Evolutionary conservation across 53 echinoderm and acorn worm species (phyloP).

Genomic region (Apostichopus leukothele): DNA sequence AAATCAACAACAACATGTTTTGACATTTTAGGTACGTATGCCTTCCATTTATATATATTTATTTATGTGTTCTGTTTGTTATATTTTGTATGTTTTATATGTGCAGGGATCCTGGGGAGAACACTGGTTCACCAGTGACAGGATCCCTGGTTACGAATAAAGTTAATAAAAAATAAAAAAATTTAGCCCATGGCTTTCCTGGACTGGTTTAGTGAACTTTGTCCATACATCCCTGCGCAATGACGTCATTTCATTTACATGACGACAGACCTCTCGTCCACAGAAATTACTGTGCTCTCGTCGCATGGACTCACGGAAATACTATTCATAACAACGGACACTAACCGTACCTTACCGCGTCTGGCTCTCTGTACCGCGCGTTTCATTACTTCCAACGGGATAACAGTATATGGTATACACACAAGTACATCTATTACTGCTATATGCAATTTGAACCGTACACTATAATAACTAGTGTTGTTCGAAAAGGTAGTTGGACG

Average conservation of each 20-base stretch:
- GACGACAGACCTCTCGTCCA: neutral
- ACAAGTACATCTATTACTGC: neutral
- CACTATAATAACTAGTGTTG: neutral
- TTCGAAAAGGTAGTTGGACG: neutral
- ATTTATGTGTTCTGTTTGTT: no score
- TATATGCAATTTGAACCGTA: neutral
- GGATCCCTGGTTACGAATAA: no score
- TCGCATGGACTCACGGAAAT: constrained; percentile 4
- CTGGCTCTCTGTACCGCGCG: neutral
- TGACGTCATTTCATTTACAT: constrained; percentile 15
- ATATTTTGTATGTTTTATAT: no score
- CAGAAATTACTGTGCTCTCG: neutral
- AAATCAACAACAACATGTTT: no score
- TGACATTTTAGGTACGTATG: no score
- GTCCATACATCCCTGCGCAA: neutral
- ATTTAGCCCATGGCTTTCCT: no score
- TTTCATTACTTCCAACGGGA: neutral
- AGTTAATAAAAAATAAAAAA: no score
- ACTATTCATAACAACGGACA: neutral
- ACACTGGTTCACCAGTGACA: no score
- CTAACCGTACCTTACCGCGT: neutral
- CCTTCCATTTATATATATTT: no score
- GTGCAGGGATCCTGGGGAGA: no score
- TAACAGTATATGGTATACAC: neutral
- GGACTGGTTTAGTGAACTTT: no score